A percentile compares a stretch with the other conserved stretches of the same genome.
phyloP scores from a whole-genome alignment of 1,140 invertebrate species.

The Cataglyphis hispanica region DNA sequence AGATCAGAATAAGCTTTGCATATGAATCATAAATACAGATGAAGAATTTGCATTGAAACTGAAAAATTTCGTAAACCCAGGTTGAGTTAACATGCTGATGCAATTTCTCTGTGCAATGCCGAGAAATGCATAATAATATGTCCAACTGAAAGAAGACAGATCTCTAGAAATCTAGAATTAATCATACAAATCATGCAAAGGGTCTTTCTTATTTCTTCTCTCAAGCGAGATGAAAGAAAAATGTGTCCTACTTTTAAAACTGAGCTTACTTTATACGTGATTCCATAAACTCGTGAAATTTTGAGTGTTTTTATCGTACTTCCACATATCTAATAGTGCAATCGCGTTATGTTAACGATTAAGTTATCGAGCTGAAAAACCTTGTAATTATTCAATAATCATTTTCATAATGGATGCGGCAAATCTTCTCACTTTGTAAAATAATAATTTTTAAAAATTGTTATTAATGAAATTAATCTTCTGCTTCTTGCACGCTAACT shows the following conservation, averaged over 20 bases:
- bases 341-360: not conserved
- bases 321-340: not conserved
- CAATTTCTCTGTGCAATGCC: not conserved
- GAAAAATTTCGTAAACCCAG: not conserved
- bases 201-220: not conserved
- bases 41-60: not conserved
- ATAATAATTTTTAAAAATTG: not conserved
- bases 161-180: not conserved
- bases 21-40: not conserved
- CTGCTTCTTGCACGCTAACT: not conserved
- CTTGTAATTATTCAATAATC: not conserved
- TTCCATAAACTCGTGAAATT: slow-evolving; percentile 5
- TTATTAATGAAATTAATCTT: too few species aligned
- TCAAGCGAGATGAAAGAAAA: not conserved
- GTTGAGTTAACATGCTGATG: not conserved
- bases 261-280: not conserved
- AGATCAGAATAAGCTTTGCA: not conserved
- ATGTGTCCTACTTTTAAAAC: not conserved
- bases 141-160: not conserved
- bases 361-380: not conserved
- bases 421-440: not conserved
- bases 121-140: not conserved
- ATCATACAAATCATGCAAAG: not conserved
- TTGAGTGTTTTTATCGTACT: not conserved
- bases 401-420: not conserved